Evolutionary conservation across 2,888 invertebrate genomes (phyloP).

Genomic region (Amphiduros pacificus): DNA sequence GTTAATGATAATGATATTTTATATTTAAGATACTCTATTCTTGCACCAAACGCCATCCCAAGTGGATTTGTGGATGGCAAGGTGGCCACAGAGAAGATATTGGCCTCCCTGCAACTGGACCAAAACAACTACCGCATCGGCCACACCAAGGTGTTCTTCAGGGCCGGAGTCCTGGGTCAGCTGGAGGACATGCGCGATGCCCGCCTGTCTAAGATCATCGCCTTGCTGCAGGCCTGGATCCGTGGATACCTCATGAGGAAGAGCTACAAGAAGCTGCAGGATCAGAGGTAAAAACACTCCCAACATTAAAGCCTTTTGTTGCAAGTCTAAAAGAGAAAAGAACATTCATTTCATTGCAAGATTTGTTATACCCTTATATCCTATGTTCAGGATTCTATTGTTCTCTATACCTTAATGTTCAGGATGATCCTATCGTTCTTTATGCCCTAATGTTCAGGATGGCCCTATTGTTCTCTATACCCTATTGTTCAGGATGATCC

Average conservation of each 20-base stretch:
- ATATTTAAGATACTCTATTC: conserved; percentile 95
- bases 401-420: too few species aligned
- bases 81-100: conserved; percentile 70
- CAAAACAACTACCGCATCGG: conserved; percentile 97
- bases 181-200: conserved; percentile 99
- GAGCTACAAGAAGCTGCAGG: conserved; percentile 95
- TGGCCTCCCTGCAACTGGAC: conserved; percentile 72
- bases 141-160: conserved; percentile 99
- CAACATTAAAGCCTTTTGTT: too few species aligned
- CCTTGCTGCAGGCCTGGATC: conserved; percentile 88
- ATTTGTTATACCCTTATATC: too few species aligned
- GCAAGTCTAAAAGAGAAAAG: too few species aligned
- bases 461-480: too few species aligned
- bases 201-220: conserved; percentile 92
- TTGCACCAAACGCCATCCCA: conserved; percentile 83
- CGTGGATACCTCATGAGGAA: conserved; percentile 74
- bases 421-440: too few species aligned
- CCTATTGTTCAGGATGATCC: too few species aligned
- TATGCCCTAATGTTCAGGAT: too few species aligned
- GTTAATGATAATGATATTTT: too few species aligned
- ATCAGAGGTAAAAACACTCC: conserved; percentile 80
- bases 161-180: conserved; percentile 99
- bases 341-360: too few species aligned
- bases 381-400: too few species aligned
- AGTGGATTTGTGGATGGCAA: conserved; percentile 62